Evolutionary conservation across 1,140 invertebrate species (phyloP).

Genomic region (Neodiprion lecontei): DNA sequence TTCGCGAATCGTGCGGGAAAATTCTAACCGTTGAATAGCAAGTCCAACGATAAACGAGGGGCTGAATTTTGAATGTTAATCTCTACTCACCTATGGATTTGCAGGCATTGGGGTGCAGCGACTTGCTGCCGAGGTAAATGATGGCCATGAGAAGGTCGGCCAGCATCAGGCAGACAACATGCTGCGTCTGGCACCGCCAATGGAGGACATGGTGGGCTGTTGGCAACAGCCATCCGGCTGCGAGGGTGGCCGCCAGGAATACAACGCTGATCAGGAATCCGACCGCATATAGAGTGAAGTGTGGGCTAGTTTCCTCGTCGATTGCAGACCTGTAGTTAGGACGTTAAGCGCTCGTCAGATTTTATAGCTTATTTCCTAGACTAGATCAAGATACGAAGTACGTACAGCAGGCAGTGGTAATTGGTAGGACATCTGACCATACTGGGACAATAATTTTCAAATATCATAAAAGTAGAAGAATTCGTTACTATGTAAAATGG

Average conservation of each 20-base stretch:
- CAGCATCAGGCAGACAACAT: slow-evolving; percentile 79
- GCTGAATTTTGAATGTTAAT: not conserved
- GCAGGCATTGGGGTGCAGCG: slow-evolving; percentile 66
- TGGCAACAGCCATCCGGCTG: slow-evolving; percentile 76
- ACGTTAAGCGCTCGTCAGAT: not conserved
- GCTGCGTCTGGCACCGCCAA: slow-evolving; percentile 84
- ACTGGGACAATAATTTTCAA: too few relatives aligned
- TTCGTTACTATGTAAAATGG: too few relatives aligned
- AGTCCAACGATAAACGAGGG: too few relatives aligned
- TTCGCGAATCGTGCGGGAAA: too few relatives aligned
- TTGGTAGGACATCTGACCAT: too few relatives aligned
- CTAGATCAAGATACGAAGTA: too few relatives aligned
- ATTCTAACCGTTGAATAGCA: too few relatives aligned
- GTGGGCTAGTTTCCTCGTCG: slow-evolving; percentile 57
- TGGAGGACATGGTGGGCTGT: slow-evolving; percentile 83
- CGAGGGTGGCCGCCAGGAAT: slow-evolving; percentile 79
- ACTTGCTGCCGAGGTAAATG: slow-evolving; percentile 70
- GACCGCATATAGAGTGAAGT: slow-evolving; percentile 75
- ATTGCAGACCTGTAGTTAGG: slow-evolving; percentile 38
- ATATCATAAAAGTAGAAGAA: too few relatives aligned
- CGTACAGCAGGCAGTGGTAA: too few relatives aligned
- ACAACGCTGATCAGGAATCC: slow-evolving; percentile 77
- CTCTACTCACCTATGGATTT: slow-evolving; percentile 70
- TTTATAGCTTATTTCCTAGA: too few relatives aligned
- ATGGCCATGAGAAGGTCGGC: slow-evolving; percentile 79